phyloP scores from a whole-genome alignment of 2,797 vertebrate species.

The Buphagus erythrorhynchus region DNA sequence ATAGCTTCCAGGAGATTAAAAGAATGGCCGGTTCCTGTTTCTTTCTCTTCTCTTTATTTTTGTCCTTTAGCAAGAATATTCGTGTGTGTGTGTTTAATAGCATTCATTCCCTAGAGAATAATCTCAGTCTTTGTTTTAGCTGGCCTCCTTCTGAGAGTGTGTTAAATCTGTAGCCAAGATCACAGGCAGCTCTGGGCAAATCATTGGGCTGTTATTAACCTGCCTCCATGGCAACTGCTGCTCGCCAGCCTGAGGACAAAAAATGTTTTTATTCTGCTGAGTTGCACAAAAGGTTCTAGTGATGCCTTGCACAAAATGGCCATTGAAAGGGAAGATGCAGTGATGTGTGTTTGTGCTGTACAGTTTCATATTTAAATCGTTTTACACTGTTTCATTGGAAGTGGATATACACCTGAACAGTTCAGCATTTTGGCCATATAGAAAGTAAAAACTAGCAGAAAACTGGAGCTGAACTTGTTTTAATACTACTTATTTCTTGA shows the following conservation, averaged over 20 bases:
- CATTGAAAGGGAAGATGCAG: slow-evolving; percentile 79
- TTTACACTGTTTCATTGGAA: slow-evolving; percentile 8
- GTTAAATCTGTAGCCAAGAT: slow-evolving; percentile 84
- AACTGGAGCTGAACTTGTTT: background rate
- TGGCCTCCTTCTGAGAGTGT: slow-evolving; percentile 74
- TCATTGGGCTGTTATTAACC: slow-evolving; percentile 88
- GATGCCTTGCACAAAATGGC: slow-evolving; percentile 82
- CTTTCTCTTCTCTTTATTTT: slow-evolving; percentile 57
- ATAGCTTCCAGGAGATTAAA: slow-evolving; percentile 42
- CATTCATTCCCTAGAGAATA: slow-evolving; percentile 75
- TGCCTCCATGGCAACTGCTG: slow-evolving; percentile 88
- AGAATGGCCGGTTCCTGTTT: slow-evolving; percentile 46
- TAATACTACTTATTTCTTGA: background rate
- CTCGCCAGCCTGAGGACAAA: slow-evolving; percentile 83
- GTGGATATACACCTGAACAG: background rate
- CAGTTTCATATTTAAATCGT: slow-evolving; percentile 64
- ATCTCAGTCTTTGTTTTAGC: slow-evolving; percentile 77
- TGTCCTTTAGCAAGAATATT: slow-evolving; percentile 52
- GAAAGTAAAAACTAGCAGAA: background rate
- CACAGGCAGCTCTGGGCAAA: slow-evolving; percentile 81
- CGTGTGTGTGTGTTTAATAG: slow-evolving; percentile 33
- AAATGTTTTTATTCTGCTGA: slow-evolving; percentile 88
- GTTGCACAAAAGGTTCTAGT: slow-evolving; percentile 87
- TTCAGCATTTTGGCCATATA: background rate
- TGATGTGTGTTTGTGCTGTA: slow-evolving; percentile 65